phyloP scores from a whole-genome alignment of 2,797 vertebrate species.

The Malacoctenus gilli region DNA sequence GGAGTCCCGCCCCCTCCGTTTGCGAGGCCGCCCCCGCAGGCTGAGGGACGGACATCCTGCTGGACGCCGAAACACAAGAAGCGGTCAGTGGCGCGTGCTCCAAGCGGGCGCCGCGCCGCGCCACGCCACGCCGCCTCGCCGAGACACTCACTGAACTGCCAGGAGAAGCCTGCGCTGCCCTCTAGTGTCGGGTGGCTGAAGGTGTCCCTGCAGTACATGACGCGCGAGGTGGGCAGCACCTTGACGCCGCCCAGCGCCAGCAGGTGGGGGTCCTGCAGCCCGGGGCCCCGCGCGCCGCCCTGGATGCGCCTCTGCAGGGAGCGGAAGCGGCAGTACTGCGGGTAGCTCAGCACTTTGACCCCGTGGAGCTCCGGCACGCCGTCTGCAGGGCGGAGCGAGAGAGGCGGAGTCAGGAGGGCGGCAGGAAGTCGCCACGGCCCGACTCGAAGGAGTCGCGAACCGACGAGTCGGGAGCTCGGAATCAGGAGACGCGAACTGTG shows the following conservation, averaged over 20 bases:
- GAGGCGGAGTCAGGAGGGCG: too few relatives aligned
- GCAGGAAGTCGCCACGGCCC: too few relatives aligned
- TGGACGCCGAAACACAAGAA: too few relatives aligned
- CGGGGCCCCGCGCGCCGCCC: conserved; percentile 35
- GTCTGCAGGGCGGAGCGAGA: too few relatives aligned
- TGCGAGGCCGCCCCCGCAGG: conserved; percentile 82
- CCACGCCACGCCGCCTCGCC: too few relatives aligned
- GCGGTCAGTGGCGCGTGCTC: too few relatives aligned
- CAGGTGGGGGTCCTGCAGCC: conserved; percentile 75
- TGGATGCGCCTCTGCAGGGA: conserved; percentile 81
- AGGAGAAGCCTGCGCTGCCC: conserved; percentile 76
- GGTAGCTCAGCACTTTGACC: conserved; percentile 84
- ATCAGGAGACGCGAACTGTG: too few relatives aligned
- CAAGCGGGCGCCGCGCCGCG: too few relatives aligned
- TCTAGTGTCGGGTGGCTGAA: conserved; percentile 84
- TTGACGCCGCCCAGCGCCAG: conserved; percentile 81
- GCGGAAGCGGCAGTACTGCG: conserved; percentile 85
- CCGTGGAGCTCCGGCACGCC: conserved; percentile 14
- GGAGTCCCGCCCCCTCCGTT: conserved; percentile 75
- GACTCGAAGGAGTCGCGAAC: too few relatives aligned
- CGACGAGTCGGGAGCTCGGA: too few relatives aligned
- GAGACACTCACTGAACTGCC: conserved; percentile 78
- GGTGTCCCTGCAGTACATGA: conserved; percentile 85
- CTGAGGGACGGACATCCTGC: conserved; percentile 82
- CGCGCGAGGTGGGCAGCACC: conserved; percentile 62